phyloP scores from a whole-genome alignment of 2,113 vertebrate species.

The Dasyprocta punctata region DNA sequence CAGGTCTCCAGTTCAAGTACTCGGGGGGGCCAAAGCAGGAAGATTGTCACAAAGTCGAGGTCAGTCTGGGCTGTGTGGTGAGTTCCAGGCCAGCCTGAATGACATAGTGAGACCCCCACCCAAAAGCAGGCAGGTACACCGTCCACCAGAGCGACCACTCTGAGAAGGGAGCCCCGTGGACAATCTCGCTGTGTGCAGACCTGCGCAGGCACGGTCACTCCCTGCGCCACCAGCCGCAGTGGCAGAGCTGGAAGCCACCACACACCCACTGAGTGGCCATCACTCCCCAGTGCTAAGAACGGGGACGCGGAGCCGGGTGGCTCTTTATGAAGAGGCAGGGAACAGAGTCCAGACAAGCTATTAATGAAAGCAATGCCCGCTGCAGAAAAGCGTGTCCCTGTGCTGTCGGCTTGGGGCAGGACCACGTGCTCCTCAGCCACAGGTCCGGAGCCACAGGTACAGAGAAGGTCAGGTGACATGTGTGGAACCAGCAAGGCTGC shows the following conservation, averaged over 20 bases:
- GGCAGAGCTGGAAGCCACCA: neutral
- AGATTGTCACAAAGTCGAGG: neutral
- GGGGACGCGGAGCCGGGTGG: neutral
- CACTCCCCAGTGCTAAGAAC: rapidly evolving
- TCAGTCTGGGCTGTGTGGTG: neutral
- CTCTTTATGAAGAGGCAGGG: neutral
- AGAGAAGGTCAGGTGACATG: rapidly evolving
- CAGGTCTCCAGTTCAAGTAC: neutral
- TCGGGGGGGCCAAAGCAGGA: neutral
- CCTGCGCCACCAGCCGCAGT: rapidly evolving
- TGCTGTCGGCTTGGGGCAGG: rapidly evolving
- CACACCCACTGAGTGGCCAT: rapidly evolving
- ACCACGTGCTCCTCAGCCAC: rapidly evolving
- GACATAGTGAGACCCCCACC: neutral
- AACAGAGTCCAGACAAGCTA: neutral
- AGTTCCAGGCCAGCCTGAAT: neutral
- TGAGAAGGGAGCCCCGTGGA: neutral
- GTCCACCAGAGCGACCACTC: no score
- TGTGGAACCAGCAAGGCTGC: neutral
- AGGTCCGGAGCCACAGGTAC: rapidly evolving
- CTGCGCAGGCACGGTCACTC: rapidly evolving
- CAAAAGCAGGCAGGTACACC: neutral
- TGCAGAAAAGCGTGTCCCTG: neutral
- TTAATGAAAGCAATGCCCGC: neutral
- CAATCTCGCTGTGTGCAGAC: rapidly evolving